Evolutionary conservation across 2,888 invertebrate species (phyloP).

Genomic region (Plebejus anna): DNA sequence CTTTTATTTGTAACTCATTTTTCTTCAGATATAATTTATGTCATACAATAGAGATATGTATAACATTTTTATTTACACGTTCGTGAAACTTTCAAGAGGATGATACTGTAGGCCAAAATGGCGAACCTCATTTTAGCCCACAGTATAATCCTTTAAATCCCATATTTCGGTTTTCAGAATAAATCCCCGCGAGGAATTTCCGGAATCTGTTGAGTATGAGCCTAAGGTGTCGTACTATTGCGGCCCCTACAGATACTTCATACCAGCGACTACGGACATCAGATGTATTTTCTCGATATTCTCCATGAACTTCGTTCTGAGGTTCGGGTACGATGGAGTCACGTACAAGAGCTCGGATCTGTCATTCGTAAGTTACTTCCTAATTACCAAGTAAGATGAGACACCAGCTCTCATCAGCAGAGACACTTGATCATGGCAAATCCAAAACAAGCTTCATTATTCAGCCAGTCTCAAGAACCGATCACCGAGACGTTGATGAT

Average conservation of each 20-base stretch:
- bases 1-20: too few species aligned
- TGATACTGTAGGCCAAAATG: too few species aligned
- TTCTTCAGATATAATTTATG: too few species aligned
- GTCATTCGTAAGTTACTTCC: slow-evolving; percentile 57
- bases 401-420: too few species aligned
- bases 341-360: slow-evolving; percentile 70
- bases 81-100: too few species aligned
- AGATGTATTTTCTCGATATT: slow-evolving; percentile 73
- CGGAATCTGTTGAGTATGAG: slow-evolving; percentile 72
- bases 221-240: slow-evolving; percentile 73
- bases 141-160: neutral
- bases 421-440: too few species aligned
- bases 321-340: slow-evolving; percentile 71
- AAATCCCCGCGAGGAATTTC: slow-evolving; percentile 71
- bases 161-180: slow-evolving; percentile 47
- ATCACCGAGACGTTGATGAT: too few species aligned
- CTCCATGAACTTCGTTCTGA: slow-evolving; percentile 70
- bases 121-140: too few species aligned
- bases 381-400: neutral
- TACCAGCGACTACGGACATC: slow-evolving; percentile 71
- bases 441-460: too few species aligned
- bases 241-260: slow-evolving; percentile 71
- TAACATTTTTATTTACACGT: too few species aligned
- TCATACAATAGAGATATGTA: too few species aligned
- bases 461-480: too few species aligned